Conservation (phyloP, 1,140 invertebrate species). For the Dreissena polymorpha region DNA sequence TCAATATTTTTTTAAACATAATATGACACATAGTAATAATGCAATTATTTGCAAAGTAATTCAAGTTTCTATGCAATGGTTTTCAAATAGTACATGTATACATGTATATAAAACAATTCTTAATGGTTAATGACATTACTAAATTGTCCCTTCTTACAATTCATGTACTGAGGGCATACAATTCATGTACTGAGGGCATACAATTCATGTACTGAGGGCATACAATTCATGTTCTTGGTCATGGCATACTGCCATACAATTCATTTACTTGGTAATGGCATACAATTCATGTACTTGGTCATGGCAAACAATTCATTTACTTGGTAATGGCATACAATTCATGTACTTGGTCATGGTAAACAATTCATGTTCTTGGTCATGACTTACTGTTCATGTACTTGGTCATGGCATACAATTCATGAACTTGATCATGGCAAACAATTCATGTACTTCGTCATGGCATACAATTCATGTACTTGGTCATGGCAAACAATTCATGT, state of each 20-base stretch:
- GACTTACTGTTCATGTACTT: constrained; percentile 99
- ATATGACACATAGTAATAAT: too few species aligned
- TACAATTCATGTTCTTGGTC: constrained; percentile 99
- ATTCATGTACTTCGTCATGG: constrained; percentile 99
- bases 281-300: constrained; percentile 96
- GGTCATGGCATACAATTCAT: constrained; percentile 95
- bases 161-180: too few species aligned
- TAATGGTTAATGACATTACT: too few species aligned
- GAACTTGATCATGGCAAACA: constrained; percentile 94
- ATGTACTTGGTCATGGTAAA: constrained; percentile 99
- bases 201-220: too few species aligned
- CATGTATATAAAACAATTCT: too few species aligned
- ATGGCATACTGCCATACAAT: constrained; percentile 97
- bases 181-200: too few species aligned
- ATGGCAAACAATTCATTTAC: too few species aligned
- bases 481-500: constrained; percentile 97
- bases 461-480: constrained; percentile 95
- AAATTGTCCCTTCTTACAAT: constrained; percentile 84
- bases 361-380: constrained; percentile 95
- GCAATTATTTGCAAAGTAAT: too few species aligned
- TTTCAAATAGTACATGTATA: too few species aligned
- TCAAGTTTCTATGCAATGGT: too few species aligned
- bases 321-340: too few species aligned
- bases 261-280: constrained; percentile 99
- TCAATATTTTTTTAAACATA: too few species aligned